Evolutionary conservation across 2,113 vertebrate species (phyloP), one percentile per base, ranked within the genome.

Genomic region (Addax nasomaculatus): DNA sequence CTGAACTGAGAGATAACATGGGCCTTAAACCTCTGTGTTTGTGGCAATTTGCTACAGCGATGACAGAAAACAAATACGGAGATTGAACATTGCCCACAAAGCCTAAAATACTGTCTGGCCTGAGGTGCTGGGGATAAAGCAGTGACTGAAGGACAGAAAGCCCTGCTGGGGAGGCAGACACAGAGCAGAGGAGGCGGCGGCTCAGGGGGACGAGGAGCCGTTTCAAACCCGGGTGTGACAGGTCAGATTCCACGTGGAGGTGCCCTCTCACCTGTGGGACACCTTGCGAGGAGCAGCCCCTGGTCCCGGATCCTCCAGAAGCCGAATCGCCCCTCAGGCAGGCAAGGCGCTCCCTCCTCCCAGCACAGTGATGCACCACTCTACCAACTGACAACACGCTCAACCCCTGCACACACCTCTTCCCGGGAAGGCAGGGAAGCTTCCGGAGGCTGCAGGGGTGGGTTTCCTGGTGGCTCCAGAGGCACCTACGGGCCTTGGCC

Each of bases 401-500:
- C 1, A 53, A 62, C 29, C 36, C 60, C 43, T 10, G 47, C 19
- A 12, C 27, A 6, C 33, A 5, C n/a, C n/a, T 84, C 6, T 10
- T 19, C 39, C 64, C 27, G 33, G 53, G 27, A 85, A 64, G 16
- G 2, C 51, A 8, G 36, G 43, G 85, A 7, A 3, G 8, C 55
- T 51, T 13, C 27, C 19, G 21, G 49, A n/a, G 27, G 27, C 49
- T 51, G 47, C 17, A 33, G 39, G 4, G 11, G 33, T 51, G 53
- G 79, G 51, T 2, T 39, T 39, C 30, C n/a, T 11, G 14, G 30
- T 19, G 14, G 30, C 73, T n/a, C 36, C 13, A 17, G 57, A 62
- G 36, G 53, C 7, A 0, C 1, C 25, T 8, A 2, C 2, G 21
- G 12, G 43, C 43, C 10, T 2, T 4, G 8, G 13, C 64, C 6